Evolutionary conservation across 2,888 invertebrate genomes (phyloP).

Genomic region (Platycheirus rosarum): DNA sequence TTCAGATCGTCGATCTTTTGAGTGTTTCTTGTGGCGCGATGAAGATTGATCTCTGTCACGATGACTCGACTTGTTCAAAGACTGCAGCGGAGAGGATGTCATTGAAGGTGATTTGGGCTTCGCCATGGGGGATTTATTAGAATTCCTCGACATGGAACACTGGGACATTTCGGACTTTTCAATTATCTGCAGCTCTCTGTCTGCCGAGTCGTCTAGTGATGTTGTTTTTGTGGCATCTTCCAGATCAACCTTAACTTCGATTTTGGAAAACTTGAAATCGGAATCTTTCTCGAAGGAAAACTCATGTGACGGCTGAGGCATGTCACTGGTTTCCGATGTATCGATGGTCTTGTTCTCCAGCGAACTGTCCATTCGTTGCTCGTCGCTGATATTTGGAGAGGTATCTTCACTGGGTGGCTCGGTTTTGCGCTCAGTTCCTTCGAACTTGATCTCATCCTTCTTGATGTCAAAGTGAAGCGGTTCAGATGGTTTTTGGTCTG

Average conservation of each 20-base stretch:
- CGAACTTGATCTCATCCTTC: constrained; percentile 81
- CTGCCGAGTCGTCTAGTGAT: constrained; percentile 54
- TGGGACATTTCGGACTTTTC: constrained; percentile 67
- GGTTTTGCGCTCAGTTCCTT: constrained; percentile 76
- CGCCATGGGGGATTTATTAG: constrained; percentile 25
- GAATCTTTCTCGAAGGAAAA: constrained; percentile 57
- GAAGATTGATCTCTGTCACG: constrained; percentile 69
- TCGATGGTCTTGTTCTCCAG: constrained; percentile 48
- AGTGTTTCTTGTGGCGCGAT: constrained; percentile 78
- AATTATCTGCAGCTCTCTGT: constrained; percentile 59
- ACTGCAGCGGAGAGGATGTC: constrained; percentile 38
- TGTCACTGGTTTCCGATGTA: constrained; percentile 34
- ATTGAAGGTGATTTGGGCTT: constrained; percentile 53
- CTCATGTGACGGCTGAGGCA: constrained; percentile 53
- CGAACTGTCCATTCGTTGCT: constrained; percentile 33
- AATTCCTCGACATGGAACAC: constrained; percentile 60
- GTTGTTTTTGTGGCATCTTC: constrained; percentile 59
- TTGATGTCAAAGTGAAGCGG: constrained; percentile 81
- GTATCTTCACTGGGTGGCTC: constrained; percentile 43
- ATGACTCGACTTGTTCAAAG: constrained; percentile 38
- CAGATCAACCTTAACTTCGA: constrained; percentile 57
- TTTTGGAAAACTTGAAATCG: constrained; percentile 64
- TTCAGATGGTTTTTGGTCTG: constrained; percentile 62
- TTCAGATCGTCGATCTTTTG: constrained; percentile 66
- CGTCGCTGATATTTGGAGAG: constrained; percentile 63